Conservation (phyloP, 2,113 vertebrate species). For the Triplophysa dalaica region DNA sequence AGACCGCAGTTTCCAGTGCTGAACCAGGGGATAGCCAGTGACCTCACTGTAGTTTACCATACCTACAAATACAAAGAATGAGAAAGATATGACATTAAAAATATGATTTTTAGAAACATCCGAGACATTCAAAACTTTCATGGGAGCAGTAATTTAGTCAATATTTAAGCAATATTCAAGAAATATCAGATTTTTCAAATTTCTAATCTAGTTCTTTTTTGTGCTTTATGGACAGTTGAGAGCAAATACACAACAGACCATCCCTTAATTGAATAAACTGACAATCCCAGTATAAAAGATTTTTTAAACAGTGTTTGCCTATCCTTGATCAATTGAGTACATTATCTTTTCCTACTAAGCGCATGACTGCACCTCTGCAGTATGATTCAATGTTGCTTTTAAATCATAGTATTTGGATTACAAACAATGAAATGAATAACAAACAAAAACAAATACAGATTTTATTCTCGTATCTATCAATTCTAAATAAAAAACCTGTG, state of each 20-base stretch:
- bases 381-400: slow-evolving; percentile 30
- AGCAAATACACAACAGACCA: slow-evolving; percentile 6
- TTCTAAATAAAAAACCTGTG: slow-evolving; percentile 4
- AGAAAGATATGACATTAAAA: slow-evolving; percentile 19
- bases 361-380: slow-evolving; percentile 40
- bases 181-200: too few species aligned
- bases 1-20: slow-evolving; percentile 93
- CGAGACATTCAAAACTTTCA: too few species aligned
- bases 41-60: slow-evolving; percentile 99
- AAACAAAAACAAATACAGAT: slow-evolving; percentile 9
- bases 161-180: too few species aligned
- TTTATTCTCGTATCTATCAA: slow-evolving; percentile 7
- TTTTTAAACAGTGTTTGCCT: slow-evolving; percentile 34
- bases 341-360: slow-evolving; percentile 27
- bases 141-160: too few species aligned
- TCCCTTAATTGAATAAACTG: slow-evolving; percentile 3
- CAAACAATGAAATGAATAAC: slow-evolving; percentile 21
- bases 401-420: slow-evolving; percentile 45
- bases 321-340: slow-evolving; percentile 38
- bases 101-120: background rate
- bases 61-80: slow-evolving; percentile 65
- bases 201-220: background rate
- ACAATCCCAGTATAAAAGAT: slow-evolving; percentile 23
- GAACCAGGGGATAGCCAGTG: slow-evolving; percentile 89
- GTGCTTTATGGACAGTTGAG: background rate